phyloP scores from a whole-genome alignment of 2,113 vertebrate genomes.

The Hemichromis elongatus region DNA sequence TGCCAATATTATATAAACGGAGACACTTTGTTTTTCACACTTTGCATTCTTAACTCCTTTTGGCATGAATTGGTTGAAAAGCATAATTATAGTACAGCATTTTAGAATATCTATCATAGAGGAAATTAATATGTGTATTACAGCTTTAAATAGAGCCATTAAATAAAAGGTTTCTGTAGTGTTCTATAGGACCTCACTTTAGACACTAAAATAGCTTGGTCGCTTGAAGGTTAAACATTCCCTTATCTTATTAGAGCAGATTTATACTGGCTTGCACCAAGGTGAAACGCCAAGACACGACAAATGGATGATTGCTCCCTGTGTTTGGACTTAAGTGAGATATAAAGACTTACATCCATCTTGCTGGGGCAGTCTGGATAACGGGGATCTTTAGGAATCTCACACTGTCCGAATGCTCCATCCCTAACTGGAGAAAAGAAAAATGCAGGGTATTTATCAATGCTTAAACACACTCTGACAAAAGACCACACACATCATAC shows the following conservation, averaged over 20 bases:
- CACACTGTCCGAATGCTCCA: conserved; percentile 83
- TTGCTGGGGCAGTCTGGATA: conserved; percentile 92
- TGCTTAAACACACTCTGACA: not conserved
- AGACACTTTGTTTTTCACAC: not conserved
- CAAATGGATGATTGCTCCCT: not conserved
- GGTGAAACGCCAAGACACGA: not conserved
- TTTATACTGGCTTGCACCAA: conserved; percentile 1
- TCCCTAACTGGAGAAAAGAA: conserved; percentile 72
- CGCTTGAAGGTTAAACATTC: not conserved
- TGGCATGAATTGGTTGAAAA: not conserved
- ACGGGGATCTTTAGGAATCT: conserved; percentile 86
- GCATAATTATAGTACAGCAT: not conserved
- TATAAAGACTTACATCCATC: conserved; percentile 85
- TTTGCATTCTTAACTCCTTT: not conserved
- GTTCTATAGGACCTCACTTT: not conserved
- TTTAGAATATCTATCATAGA: not conserved
- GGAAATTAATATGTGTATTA: not conserved
- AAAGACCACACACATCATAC: not conserved
- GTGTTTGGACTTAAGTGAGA: not conserved
- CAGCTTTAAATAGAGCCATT: not conserved
- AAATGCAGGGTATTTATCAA: conserved; percentile 15
- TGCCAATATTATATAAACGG: not conserved
- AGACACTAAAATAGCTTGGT: not conserved
- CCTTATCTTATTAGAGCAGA: conserved; percentile 2
- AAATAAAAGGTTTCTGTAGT: not conserved